These are phyloP conservation scores for Mantis religiosa DNA, from an alignment of 2,888 invertebrate species.

Conservation along the genomic window DNA sequence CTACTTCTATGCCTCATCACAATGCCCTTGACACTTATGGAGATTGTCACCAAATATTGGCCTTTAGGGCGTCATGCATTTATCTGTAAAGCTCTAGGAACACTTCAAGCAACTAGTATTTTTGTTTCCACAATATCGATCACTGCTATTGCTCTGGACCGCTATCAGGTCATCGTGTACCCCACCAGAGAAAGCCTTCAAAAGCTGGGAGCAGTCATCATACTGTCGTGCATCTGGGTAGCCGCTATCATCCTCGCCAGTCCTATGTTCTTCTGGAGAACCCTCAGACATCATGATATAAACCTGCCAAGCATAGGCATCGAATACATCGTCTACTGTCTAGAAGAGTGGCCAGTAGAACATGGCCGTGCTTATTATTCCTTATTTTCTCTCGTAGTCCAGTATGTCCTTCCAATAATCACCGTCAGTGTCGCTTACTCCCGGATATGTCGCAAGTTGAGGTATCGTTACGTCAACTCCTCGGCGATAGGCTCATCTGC, in stretches of 20 bases:
- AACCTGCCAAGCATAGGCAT: conserved; percentile 51
- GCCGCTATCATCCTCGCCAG: conserved; percentile 70
- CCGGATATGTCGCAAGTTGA: conserved; percentile 74
- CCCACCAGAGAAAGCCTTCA: conserved; percentile 77
- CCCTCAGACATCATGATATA: conserved; percentile 54
- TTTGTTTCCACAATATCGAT: conserved; percentile 93
- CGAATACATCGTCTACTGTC: conserved; percentile 64
- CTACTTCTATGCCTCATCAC: conserved; percentile 82
- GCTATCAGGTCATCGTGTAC: conserved; percentile 85
- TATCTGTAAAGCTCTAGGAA: conserved; percentile 80
- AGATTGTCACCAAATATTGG: conserved; percentile 82
- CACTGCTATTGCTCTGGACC: conserved; percentile 82
- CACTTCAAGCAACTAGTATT: conserved; percentile 83
- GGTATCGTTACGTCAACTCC: conserved; percentile 54
- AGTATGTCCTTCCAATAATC: conserved; percentile 77
- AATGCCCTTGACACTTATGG: conserved; percentile 85
- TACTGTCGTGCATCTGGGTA: conserved; percentile 68
- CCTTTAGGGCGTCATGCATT: conserved; percentile 73
- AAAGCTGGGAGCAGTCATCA: conserved; percentile 67
- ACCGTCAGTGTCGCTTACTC: conserved; percentile 79
- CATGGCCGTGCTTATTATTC: conserved; percentile 78
- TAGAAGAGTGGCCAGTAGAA: conserved; percentile 73
- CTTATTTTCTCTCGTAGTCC: conserved; percentile 75
- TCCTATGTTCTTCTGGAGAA: conserved; percentile 72
- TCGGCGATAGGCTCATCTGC: conserved; percentile 23